Evolutionary conservation across 2,888 invertebrate genomes (phyloP), one percentile per base, ranked within the genome.

Genomic region (Tinea semifulvella): DNA sequence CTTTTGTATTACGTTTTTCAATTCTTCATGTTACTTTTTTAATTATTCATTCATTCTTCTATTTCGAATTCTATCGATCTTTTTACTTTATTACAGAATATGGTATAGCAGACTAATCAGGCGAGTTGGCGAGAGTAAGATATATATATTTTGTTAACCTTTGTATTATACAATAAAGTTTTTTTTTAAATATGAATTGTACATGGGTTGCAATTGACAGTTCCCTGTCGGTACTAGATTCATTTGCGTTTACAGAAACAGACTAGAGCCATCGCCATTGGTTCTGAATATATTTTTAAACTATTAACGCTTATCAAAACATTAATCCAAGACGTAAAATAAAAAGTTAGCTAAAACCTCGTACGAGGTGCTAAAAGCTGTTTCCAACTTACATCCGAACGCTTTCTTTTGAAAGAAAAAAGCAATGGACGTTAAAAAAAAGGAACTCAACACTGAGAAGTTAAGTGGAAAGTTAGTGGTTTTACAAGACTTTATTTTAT

Each of bases 391-490:
- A 61, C 65, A 71, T 68, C 67, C 65, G 60, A 63, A 59, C 71
- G 67, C 68, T 68, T 61, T 65, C 68, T 65, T 63, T 65, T 62
- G 59, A 65, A 62, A 58, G 68, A 74, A 45, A 47, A 76, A 76
- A 67, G 61, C 63, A 59, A 57, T 61, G 56, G 57, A 68, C 61
- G 70, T 73, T 70, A 70, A 61, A 13, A 40, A 73, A 73, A 77
- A 70, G 70, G 69, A 75, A 77, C 71, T 70, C 64, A 75, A 72
- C 74, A 73, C 68, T 75, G 61, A 63, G 63, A 70, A 72, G 71
- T 75, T 77, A 73, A 79, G 76, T 75, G 66, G 61, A 65, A 76
- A 77, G 77, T 79, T 77, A 59, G 67, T 58, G 59, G 62, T 63
- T 62, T 63, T 17, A 19, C 40, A 40, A 59, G 60, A 63, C 65